These are phyloP conservation scores for Pteromalus puparum DNA, from an alignment of 1,140 invertebrate genomes.

Conservation along the genomic window DNA sequence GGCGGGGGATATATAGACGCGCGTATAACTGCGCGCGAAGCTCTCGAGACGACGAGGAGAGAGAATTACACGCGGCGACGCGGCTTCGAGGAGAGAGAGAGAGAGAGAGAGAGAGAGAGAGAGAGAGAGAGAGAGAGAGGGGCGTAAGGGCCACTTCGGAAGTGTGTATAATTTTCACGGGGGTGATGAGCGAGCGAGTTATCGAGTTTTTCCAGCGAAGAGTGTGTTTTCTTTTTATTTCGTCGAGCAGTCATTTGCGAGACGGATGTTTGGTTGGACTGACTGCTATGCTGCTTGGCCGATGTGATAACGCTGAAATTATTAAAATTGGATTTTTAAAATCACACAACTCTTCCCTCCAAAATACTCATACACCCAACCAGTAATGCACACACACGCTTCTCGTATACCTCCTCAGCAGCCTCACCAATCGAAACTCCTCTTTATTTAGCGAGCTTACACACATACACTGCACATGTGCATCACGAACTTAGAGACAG, in stretches of 20 bases:
- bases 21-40: neutral
- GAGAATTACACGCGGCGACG: neutral
- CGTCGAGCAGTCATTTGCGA: no score
- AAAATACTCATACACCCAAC: no score
- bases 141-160: slow-evolving; percentile 6
- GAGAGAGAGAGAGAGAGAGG: no score
- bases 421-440: neutral
- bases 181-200: slow-evolving; percentile 4
- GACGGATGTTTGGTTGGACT: neutral
- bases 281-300: no score
- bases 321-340: no score
- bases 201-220: neutral
- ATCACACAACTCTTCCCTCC: no score
- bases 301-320: no score
- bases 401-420: no score
- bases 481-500: neutral
- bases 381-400: no score
- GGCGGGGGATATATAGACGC: neutral
- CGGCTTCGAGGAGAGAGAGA: neutral
- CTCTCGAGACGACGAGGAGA: neutral
- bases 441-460: slow-evolving; percentile 34
- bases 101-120: neutral
- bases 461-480: neutral
- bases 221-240: neutral
- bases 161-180: slow-evolving; percentile 34